Percentiles rank a stretch among this genome's conserved stretches.
Evolutionary conservation across 2,888 invertebrate species (phyloP).

Genomic region (Apeira syringaria): DNA sequence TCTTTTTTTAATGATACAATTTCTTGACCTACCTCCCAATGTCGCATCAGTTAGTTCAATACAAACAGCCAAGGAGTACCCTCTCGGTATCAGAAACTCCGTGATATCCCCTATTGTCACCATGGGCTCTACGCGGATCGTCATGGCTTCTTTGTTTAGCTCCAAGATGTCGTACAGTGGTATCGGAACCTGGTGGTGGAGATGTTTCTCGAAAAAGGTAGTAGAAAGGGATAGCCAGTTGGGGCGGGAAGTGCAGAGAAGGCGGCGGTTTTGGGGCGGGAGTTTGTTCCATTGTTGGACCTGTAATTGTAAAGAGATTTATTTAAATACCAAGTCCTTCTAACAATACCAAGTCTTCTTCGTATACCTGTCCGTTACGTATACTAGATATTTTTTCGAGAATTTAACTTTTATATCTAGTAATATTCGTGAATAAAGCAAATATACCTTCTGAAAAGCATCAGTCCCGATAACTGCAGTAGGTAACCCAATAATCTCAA

Average conservation of each 20-base stretch:
- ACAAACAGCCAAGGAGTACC: constrained; percentile 87
- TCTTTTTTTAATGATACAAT: too few species aligned
- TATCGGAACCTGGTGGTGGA: constrained; percentile 82
- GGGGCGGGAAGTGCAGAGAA: constrained; percentile 86
- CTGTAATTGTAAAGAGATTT: too few species aligned
- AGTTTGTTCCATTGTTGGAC: constrained; percentile 80
- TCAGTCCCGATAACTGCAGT: too few species aligned
- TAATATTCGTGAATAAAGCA: too few species aligned
- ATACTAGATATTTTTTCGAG: too few species aligned
- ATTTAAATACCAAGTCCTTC: too few species aligned
- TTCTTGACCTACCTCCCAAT: constrained; percentile 78
- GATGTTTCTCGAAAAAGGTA: constrained; percentile 86
- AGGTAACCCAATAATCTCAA: too few species aligned
- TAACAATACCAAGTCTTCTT: too few species aligned
- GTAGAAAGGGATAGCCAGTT: constrained; percentile 88
- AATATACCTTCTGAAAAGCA: too few species aligned
- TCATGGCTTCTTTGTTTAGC: constrained; percentile 81
- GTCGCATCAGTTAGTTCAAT: constrained; percentile 88
- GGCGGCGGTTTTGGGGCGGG: constrained; percentile 67
- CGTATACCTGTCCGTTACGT: too few species aligned
- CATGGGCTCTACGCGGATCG: constrained; percentile 86
- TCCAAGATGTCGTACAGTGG: constrained; percentile 85
- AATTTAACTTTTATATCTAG: too few species aligned
- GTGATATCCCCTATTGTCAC: constrained; percentile 87
- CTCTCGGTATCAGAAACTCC: constrained; percentile 84